Base-by-base conservation (phyloP, 2,888 invertebrate genomes). In the Trisateles emortualis region DNA sequence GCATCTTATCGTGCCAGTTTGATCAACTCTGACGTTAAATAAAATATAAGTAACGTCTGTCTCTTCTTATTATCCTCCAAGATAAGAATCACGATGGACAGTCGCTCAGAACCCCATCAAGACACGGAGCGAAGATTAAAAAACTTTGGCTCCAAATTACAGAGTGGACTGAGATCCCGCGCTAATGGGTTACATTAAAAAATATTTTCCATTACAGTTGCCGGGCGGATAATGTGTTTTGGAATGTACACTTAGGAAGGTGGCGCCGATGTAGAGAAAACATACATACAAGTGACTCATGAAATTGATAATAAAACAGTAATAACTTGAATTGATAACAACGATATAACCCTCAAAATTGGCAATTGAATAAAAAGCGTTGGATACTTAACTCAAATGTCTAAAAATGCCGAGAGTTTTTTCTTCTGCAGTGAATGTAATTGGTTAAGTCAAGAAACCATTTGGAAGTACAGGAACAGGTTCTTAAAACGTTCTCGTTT, bases 1-100 rank as follows among this genome's bases (percentile, higher is more conserved):
- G 72, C 47, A 71, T 74, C 79, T 90, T 92, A 92, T 92, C 92
- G 70, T 62, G 75, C 76, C 83, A 86, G 77, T 87, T 90, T 84
- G 88, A 92, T 92, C 92, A 87, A 81, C 79, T 82, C 83, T 86
- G 90, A 90, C 86, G 80, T 90, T 89, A 87, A 90, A 91, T 91
- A 90, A 92, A 91, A 90, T 92, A 88, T 92, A 92, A 90, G 89
- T 87, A 83, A 90, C 84, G 90, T 91, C 90, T 89, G 90, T 91
- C 90, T 90, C 87, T 86, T 90, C 87, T 89, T 92, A 91, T 92
- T 92, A 91, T 88, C 79, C 86, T 77, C 67, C 59, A 69, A 87
- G 92, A 92, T 92, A 91, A 88, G 86, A 77, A 91, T 92, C 92
- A 70, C 81, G 79, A 90, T 85, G 88, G 90, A 90, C 90, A 90